Conservation (phyloP, 2,888 invertebrate species). For the Conistra vaccinii region DNA sequence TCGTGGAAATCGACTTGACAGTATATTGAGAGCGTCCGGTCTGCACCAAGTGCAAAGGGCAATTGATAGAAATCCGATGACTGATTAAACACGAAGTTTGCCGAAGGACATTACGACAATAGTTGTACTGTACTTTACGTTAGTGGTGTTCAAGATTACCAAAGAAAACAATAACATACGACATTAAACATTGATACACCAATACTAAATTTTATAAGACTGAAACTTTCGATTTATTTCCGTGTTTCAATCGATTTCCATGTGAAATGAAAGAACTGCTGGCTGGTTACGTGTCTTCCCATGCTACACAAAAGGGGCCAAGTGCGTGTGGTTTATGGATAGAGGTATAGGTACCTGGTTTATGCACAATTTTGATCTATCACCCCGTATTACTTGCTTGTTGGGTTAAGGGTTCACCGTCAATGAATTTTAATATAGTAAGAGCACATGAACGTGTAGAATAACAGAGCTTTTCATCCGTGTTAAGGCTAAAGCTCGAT, state of each 20-base stretch:
- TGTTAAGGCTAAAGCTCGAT: neutral
- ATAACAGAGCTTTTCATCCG: neutral
- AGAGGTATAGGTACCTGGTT: conserved; percentile 18
- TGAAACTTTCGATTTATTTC: too few species aligned
- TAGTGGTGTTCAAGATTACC: too few species aligned
- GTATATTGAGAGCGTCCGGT: too few species aligned
- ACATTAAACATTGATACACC: too few species aligned
- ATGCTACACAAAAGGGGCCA: conserved; percentile 31
- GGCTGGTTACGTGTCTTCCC: neutral
- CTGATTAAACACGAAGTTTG: too few species aligned
- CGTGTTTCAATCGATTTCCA: conserved; percentile 28
- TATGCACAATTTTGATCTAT: conserved; percentile 54
- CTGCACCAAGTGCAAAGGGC: too few species aligned
- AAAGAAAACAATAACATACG: too few species aligned
- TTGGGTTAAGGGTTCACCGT: conserved; percentile 5
- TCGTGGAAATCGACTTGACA: too few species aligned
- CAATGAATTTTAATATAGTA: conserved; percentile 25
- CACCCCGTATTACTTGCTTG: conserved; percentile 1
- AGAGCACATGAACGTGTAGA: neutral
- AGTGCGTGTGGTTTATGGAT: conserved; percentile 19
- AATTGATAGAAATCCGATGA: too few species aligned
- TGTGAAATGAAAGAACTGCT: conserved; percentile 27
- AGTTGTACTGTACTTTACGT: too few species aligned
- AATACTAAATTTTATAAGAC: too few species aligned
- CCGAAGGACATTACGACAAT: too few species aligned